Evolutionary conservation across 2,888 invertebrate species (phyloP), one percentile per base, ranked within the genome.

Genomic region (Ochropacha duplaris): DNA sequence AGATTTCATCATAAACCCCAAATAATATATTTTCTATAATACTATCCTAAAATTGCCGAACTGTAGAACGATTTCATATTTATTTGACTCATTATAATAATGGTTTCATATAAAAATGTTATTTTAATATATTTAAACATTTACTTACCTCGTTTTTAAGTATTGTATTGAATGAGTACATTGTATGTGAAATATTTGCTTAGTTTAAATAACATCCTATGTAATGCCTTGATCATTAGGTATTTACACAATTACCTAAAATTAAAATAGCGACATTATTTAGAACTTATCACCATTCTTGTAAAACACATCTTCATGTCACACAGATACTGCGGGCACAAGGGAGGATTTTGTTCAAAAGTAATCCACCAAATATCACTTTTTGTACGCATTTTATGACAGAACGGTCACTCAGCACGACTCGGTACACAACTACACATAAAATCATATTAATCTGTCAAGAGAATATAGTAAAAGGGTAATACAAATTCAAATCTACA

Each of bases 161-260:
- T 54, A 64, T 69, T 65, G 62, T 72, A 68, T 66, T 9, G n/a
- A 44, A 19, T 72, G 77, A 76, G 78, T 77, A 78, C 71, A 78
- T 71, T 58, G 64, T 76, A 66, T 74, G 72, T 76, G 74, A 79
- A 75, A 71, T 72, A 81, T 74, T 77, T 69, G 76, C 77, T 78
- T 78, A 83, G 61, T 76, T 74, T 74, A 79, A 81, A 79, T 78
- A 80, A 79, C 71, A 44, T 44, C 44, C 44, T 44, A 44, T 44
- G 65, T 72, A 81, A 82, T 79, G 81, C 79, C 80, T 83, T 81
- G 79, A 79, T 84, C 71, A 81, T 82, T 83, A 87, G 85, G 86
- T 88, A 86, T 86, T 81, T 86, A 86, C 83, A 86, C 63, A 73
- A 77, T 84, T 79, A 86, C 83, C 87, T 84, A 86, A 84, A 79